Evolutionary conservation across 1,140 invertebrate species (phyloP), one percentile per base, ranked within the genome.

Genomic region (Drosophila persimilis): DNA sequence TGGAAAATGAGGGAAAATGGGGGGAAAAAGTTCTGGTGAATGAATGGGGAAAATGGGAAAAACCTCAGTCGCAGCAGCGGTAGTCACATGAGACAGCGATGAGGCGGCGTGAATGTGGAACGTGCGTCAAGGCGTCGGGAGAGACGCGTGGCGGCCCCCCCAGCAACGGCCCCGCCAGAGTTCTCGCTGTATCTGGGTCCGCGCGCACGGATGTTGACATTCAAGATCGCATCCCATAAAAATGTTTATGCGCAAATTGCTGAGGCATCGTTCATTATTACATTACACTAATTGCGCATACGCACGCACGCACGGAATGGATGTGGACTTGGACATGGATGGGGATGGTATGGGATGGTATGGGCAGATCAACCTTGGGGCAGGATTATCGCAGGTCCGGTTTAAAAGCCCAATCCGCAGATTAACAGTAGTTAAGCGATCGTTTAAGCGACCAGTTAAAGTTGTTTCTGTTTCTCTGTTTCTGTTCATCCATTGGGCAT

Each of bases 391-490:
- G 45, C 69, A 39, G 35, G 35, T 39, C 35, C 35, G 77, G 72
- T 63, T 67, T 70, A 11, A 70, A 70, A 57, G 66, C 46, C 62
- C 62, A 31, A 69, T 81, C 54, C 53, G 46, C 56, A 69, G 84
- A 80, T 88, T 88, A 88, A 83, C 83, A 88, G 83, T 88, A 88
- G 83, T 88, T 88, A 88, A 88, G 83, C 83, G 83, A 88, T 83
- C 83, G 83, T 88, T 88, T 88, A 88, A 79, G 64, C 66, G 62
- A 59, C 50, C 62, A 67, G 64, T 69, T 84, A 80, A 75, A 72
- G 61, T 64, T 54, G 31, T 43, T 43, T 46, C 59, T 63, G 43
- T 65, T 53, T 62, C 35, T 22, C 24, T 26, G 24, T 26, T 26
- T 26, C 24, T 20, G 24, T 39, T 54, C 9, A 6, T 17, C 26